These are phyloP conservation scores for Tipula confusa DNA, from an alignment of 2,888 invertebrate genomes.

Conservation along the genomic window DNA sequence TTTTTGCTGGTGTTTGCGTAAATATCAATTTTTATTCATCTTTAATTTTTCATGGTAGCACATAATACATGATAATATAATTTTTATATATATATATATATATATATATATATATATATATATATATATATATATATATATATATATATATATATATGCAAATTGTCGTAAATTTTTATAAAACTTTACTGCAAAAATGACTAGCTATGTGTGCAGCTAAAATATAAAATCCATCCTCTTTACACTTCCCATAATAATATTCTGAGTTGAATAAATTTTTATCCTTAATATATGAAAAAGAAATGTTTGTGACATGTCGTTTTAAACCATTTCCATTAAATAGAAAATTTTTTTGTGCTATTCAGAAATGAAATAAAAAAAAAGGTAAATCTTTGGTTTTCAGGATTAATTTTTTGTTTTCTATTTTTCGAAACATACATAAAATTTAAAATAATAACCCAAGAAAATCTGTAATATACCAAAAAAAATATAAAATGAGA, in stretches of 20 bases:
- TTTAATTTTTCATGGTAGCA: background rate
- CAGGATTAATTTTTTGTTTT: background rate
- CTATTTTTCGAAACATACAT: background rate
- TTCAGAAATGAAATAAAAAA: background rate
- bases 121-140: too few relatives aligned
- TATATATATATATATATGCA: too few relatives aligned
- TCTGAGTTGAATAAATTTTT: background rate
- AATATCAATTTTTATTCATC: background rate
- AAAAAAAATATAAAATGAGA: background rate
- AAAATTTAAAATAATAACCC: background rate
- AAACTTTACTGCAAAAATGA: too few relatives aligned
- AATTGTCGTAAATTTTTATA: background rate
- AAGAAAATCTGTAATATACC: background rate
- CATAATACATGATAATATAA: too few relatives aligned
- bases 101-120: too few relatives aligned
- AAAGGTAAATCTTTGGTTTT: background rate
- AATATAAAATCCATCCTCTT: background rate
- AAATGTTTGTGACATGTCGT: background rate
- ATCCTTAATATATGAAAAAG: background rate
- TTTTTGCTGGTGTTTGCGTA: background rate
- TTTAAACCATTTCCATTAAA: conserved; percentile 16
- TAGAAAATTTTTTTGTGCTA: background rate
- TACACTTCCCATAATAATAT: background rate
- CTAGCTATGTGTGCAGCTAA: background rate
- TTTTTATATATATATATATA: too few relatives aligned